Evolutionary conservation across 2,797 vertebrate genomes (phyloP), one percentile per base, ranked within the genome.

Genomic region (Dicrostonyx torquatus): DNA sequence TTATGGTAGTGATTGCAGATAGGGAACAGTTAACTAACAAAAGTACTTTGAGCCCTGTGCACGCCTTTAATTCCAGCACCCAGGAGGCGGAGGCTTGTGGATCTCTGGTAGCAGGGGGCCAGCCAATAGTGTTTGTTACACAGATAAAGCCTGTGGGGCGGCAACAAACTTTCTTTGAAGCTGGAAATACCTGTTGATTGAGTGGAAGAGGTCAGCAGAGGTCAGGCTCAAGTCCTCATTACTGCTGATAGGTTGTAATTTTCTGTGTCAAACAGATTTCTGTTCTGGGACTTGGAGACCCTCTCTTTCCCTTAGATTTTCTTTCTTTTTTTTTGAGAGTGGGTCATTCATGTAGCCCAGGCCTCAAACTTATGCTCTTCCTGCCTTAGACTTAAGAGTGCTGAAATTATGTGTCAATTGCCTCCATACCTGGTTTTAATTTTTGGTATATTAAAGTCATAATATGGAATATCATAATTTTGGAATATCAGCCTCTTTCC

Each of bases 371-470:
- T 7, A 45, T 2, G 6, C 4, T 34, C 20, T 13, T 77, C 12
- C 4, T 50, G 31, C 4, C 40, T 77, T 8, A 76, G 58, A 34
- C 12, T 40, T 45, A 48, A 7, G 73, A 48, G 20, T 60, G 29
- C 7, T 58, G 26, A 58, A 22, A 87, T 89, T 88, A 45, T 31
- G 13, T 58, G 55, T 60, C 53, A 15, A 15, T 40, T 62, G 55
- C 26, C 43, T 29, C 22, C 34, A 50, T 26, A 20, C 43, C 7
- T 60, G 26, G 5, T 58, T 31, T 60, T 17, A 53, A 43, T 29
- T 77, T 87, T 89, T 60, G 85, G n/a, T 89, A 77, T 14, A 60
- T 24, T 87, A 12, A 97, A 90, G n/a, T 92, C 75, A 87, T 40
- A 72, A 12, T 72, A 68, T n/a, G 15, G 15, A 68, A n/a, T n/a